Percentiles rank a stretch among this genome's conserved stretches.
phyloP scores from a whole-genome alignment of 2,888 invertebrate genomes.

The Nephrotoma flavescens region DNA sequence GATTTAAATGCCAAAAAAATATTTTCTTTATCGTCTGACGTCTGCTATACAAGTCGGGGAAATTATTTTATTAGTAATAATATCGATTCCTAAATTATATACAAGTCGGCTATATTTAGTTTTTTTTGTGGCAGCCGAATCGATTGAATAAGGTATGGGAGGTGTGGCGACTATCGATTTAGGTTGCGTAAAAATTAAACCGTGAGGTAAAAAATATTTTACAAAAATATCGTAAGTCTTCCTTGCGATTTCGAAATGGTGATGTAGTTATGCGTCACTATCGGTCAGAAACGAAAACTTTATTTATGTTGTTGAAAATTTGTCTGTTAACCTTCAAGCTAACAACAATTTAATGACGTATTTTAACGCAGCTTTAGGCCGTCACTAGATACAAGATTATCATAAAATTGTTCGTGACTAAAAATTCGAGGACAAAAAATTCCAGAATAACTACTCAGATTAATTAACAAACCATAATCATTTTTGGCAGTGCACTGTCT shows the following conservation, averaged over 20 bases:
- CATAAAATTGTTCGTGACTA: neutral
- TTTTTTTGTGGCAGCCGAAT: neutral
- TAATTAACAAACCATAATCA: too few species aligned
- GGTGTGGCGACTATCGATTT: neutral
- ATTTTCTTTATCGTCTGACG: neutral
- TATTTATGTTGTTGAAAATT: too few species aligned
- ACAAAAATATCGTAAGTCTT: neutral
- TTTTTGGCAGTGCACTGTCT: too few species aligned
- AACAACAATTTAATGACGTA: neutral
- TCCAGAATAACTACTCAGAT: too few species aligned
- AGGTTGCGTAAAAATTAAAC: neutral
- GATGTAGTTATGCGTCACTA: neutral
- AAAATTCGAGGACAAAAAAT: too few species aligned
- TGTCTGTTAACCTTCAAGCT: neutral
- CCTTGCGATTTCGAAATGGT: neutral
- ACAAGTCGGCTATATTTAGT: neutral
- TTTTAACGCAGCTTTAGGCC: too few species aligned
- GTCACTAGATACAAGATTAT: too few species aligned
- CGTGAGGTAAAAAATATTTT: neutral
- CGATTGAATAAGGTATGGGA: neutral
- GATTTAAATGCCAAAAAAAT: neutral
- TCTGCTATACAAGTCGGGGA: neutral
- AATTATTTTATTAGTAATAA: neutral
- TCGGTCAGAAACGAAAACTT: neutral
- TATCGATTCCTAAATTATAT: neutral